phyloP scores from a whole-genome alignment of 2,888 invertebrate genomes.

The Ectemnius continuus region DNA sequence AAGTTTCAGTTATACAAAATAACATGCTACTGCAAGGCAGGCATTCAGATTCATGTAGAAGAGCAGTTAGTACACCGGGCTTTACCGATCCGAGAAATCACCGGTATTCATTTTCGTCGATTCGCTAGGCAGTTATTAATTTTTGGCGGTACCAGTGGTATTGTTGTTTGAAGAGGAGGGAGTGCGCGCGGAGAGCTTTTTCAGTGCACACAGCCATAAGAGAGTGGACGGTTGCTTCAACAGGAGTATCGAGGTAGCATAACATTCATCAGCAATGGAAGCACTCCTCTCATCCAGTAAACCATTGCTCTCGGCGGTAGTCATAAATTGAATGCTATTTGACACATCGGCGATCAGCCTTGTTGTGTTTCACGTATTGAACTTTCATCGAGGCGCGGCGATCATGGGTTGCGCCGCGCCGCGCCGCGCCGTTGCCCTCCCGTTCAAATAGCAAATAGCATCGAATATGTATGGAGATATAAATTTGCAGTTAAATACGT shows the following conservation, averaged over 20 bases:
- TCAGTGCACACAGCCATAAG: slow-evolving; percentile 14
- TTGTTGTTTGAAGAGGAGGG: slow-evolving; percentile 54
- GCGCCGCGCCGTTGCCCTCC: no score
- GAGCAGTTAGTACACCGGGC: slow-evolving; percentile 19
- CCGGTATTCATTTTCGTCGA: slow-evolving; percentile 56
- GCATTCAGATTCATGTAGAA: slow-evolving; percentile 28
- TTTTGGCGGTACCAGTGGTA: slow-evolving; percentile 49
- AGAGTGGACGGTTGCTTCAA: not conserved
- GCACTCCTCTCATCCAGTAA: slow-evolving; percentile 17
- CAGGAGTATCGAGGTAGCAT: not conserved
- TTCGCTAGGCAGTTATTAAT: slow-evolving; percentile 53
- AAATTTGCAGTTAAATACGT: slow-evolving; percentile 74
- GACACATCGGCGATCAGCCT: slow-evolving; percentile 59
- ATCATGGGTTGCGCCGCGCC: slow-evolving; percentile 11
- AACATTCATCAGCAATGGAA: not conserved
- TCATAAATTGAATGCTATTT: slow-evolving; percentile 72
- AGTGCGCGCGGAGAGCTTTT: slow-evolving; percentile 12
- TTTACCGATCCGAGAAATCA: slow-evolving; percentile 8
- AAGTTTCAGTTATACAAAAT: no score
- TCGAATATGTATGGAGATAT: slow-evolving; percentile 70
- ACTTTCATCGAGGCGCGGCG: slow-evolving; percentile 63
- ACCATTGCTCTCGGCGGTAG: slow-evolving; percentile 51
- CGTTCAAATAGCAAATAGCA: slow-evolving; percentile 66
- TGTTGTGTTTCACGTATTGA: slow-evolving; percentile 67
- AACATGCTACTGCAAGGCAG: not conserved